Conservation (phyloP, 2,113 vertebrate genomes). For the Phalacrocorax brasilianus region DNA sequence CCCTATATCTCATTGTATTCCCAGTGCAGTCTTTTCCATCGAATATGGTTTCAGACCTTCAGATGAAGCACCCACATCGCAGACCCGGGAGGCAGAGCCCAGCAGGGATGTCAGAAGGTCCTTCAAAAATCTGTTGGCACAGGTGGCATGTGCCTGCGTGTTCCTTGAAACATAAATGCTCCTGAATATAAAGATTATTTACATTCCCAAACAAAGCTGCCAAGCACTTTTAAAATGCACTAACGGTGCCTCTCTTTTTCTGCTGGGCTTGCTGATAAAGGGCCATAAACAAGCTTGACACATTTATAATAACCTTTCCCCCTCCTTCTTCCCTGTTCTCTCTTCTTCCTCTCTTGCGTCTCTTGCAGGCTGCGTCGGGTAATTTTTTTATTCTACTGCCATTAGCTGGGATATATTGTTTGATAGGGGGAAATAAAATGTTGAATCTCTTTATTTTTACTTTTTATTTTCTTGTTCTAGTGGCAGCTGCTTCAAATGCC, state of each 20-base stretch:
- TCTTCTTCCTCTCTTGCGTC: conserved; percentile 52
- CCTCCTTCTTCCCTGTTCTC: conserved; percentile 35
- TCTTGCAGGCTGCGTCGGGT: conserved; percentile 9
- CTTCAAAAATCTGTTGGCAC: not conserved
- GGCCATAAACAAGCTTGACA: conserved; percentile 75
- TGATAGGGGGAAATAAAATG: conserved; percentile 68
- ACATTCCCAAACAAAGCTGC: conserved; percentile 64
- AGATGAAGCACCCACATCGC: not conserved
- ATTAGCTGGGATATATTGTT: conserved; percentile 75
- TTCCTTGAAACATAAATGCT: conserved; percentile 66
- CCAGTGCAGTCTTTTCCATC: not conserved
- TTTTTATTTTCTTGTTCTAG: conserved; percentile 45
- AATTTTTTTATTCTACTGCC: conserved; percentile 71
- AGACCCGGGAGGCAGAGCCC: not conserved
- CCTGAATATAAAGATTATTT: conserved; percentile 77
- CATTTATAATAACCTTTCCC: conserved; percentile 77
- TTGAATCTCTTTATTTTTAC: conserved; percentile 60
- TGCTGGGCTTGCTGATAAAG: conserved; percentile 33
- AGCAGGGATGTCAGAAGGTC: conserved; percentile 4
- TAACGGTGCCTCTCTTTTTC: conserved; percentile 50
- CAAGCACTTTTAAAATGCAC: conserved; percentile 50
- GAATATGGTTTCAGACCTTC: not conserved
- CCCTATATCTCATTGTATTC: not conserved
- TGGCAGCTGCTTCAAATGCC: conserved; percentile 17
- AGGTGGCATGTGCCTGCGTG: not conserved